Percentiles rank a stretch among this genome's conserved stretches.
These are phyloP conservation scores for Steatornis caripensis DNA, from an alignment of 2,113 vertebrate genomes.

Conservation along the genomic window DNA sequence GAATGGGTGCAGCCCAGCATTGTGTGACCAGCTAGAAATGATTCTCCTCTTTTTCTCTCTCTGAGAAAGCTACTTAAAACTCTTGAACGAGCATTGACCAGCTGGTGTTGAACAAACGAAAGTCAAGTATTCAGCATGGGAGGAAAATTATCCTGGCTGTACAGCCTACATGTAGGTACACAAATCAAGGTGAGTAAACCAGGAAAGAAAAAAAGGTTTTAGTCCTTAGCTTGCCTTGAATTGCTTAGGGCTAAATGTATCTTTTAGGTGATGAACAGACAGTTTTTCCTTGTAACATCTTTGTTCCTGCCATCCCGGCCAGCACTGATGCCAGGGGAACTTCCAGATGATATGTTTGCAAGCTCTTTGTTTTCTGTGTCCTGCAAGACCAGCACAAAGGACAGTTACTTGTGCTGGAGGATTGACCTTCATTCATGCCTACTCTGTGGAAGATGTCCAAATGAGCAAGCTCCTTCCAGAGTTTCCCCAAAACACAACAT, in stretches of 20 bases:
- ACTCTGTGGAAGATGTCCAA: not conserved
- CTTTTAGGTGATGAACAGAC: not conserved
- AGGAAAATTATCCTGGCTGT: not conserved
- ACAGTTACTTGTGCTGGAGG: not conserved
- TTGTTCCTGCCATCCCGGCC: not conserved
- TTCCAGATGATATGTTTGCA: not conserved
- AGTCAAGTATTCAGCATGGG: not conserved
- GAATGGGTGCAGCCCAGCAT: not conserved
- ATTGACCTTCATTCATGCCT: not conserved
- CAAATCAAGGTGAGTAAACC: not conserved
- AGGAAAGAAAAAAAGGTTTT: not conserved
- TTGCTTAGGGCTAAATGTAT: not conserved
- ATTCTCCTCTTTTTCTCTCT: not conserved
- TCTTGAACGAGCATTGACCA: not conserved
- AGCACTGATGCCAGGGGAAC: not conserved
- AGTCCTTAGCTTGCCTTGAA: not conserved
- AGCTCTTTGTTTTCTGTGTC: not conserved
- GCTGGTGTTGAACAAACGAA: not conserved
- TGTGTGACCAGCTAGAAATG: not conserved
- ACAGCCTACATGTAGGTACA: accelerated
- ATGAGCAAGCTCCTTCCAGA: not conserved
- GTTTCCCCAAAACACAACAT: not conserved
- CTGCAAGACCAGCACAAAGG: not conserved
- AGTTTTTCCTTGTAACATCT: not conserved
- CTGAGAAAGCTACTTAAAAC: not conserved